Base-by-base conservation (phyloP, 2,113 vertebrate genomes). In the Muntiacus reevesi region DNA sequence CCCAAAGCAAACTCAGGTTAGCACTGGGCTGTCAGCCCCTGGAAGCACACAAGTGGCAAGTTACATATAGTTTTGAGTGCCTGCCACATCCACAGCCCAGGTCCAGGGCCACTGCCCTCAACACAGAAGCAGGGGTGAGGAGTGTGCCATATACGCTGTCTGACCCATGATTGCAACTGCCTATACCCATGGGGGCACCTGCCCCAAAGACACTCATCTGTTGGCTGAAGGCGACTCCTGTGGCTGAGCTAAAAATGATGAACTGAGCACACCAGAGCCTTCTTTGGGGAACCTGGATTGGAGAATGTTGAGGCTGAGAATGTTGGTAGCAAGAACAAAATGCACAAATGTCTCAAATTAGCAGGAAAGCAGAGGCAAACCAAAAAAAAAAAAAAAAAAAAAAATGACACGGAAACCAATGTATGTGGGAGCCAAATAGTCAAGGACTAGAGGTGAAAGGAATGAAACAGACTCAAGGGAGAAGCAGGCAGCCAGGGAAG, bases 1-100 rank as follows among this genome's bases (percentile, higher is more conserved):
- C 14, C 81, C 91, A 95, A 87, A 96, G 67, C 30, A 90, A 92
- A 71, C 1, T 11, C 7, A 52, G 28, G 50, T 98, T 62, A 98
- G 97, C 45, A 27, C 43, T 50, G 36, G 43, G 25, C 28, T n/a
- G 5, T 2, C 74, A 84, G 25, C 5, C 62, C 25, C 62, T 1
- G 16, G 64, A 74, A 54, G 33, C 83, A 14, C 3, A 4, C 0
- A 0, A 6, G 21, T 9, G 23, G 57, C 27, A n/a, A 60, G 25
- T 28, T 21, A n/a, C 54, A 36, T 2, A 5, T 12, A 54, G 40
- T 13, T 33, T n/a, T 8, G 13, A 43, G 67, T 9, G 6, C 45
- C 52, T 43, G 40, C 16, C 55, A 10, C 0, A 12, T 7, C 30
- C 25, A 1, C 1, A 43, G 36, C 13, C 1, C 1, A 5, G 2